Percentiles rank a stretch among this genome's conserved stretches.
These are phyloP conservation scores for Antrozous pallidus DNA, from an alignment of 2,797 vertebrate species.

Conservation along the genomic window DNA sequence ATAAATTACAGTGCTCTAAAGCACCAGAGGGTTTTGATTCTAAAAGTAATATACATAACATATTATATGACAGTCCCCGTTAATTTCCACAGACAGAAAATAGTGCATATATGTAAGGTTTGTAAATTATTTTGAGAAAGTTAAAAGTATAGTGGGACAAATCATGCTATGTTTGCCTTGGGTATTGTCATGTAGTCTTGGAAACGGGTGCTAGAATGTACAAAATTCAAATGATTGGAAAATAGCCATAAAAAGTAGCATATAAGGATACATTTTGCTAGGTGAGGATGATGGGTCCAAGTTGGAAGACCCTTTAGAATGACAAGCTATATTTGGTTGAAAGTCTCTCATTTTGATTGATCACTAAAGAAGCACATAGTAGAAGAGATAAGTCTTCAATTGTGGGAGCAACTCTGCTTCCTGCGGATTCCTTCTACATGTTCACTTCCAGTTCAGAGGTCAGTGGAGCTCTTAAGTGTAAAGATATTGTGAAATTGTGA, in stretches of 20 bases:
- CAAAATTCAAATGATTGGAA: background rate
- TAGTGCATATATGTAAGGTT: background rate
- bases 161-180: background rate
- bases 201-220: background rate
- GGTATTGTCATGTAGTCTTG: background rate
- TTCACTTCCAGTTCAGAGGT: background rate
- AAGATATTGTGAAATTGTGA: background rate
- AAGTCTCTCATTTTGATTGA: background rate
- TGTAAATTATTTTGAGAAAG: constrained; percentile 44
- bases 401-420: background rate
- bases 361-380: background rate
- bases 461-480: background rate
- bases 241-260: background rate
- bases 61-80: background rate
- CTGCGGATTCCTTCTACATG: background rate
- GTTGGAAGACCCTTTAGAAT: background rate
- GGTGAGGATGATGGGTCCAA: background rate
- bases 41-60: constrained; percentile 47
- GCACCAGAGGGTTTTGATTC: constrained; percentile 37
- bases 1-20: constrained; percentile 45
- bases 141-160: background rate
- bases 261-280: background rate
- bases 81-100: constrained; percentile 51
- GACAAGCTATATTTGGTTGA: background rate
- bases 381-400: background rate